Evolutionary conservation across 2,888 invertebrate species (phyloP).

Genomic region (Idaea dimidiata): DNA sequence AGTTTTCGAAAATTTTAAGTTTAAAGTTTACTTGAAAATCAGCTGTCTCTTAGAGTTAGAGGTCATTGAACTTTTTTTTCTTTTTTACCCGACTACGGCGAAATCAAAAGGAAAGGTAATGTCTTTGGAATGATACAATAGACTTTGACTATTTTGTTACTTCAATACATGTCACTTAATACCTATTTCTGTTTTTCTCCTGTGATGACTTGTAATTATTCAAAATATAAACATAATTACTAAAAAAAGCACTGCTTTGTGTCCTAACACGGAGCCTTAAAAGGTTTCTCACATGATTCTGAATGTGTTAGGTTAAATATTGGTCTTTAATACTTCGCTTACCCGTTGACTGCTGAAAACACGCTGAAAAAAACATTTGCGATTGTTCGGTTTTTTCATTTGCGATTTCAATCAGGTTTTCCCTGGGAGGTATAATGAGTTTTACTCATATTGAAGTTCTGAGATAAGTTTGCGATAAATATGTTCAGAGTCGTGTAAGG

Average conservation of each 20-base stretch:
- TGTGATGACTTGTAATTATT: constrained; percentile 29
- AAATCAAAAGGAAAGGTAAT: too few relatives aligned
- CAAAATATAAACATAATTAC: constrained; percentile 17
- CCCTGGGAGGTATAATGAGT: too few relatives aligned
- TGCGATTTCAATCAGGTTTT: too few relatives aligned
- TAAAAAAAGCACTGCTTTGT: constrained; percentile 47
- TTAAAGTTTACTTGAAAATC: too few relatives aligned
- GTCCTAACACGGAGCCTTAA: constrained; percentile 49
- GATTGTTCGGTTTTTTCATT: too few relatives aligned
- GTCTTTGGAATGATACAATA: neutral
- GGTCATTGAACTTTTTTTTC: too few relatives aligned
- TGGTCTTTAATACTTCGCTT: too few relatives aligned
- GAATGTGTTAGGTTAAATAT: neutral
- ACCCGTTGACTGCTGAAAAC: too few relatives aligned
- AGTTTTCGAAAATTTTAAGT: too few relatives aligned
- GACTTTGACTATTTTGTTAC: neutral
- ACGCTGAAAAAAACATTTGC: too few relatives aligned
- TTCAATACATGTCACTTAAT: neutral
- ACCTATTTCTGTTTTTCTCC: constrained; percentile 10
- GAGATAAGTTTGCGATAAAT: neutral
- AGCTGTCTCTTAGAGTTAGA: too few relatives aligned
- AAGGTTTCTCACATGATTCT: neutral
- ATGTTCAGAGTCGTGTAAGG: neutral
- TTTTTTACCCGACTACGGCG: neutral
- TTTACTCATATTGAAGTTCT: neutral